Percentiles rank a stretch among this genome's conserved stretches.
phyloP scores from a whole-genome alignment of 2,797 vertebrate genomes.

The Furcifer pardalis region DNA sequence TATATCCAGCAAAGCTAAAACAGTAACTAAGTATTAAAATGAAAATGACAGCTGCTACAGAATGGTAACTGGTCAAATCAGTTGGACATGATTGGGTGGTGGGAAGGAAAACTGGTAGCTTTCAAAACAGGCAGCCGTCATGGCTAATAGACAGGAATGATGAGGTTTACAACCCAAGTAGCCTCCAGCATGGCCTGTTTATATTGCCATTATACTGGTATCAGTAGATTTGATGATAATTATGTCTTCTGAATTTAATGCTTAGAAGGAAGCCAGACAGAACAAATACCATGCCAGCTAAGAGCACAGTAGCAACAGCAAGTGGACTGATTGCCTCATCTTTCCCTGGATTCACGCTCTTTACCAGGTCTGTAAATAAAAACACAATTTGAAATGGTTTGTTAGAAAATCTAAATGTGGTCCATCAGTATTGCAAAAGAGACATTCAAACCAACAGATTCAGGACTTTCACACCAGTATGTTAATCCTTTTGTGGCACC shows the following conservation, averaged over 20 bases:
- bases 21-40: background rate
- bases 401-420: background rate
- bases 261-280: conserved; percentile 12
- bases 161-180: background rate
- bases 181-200: background rate
- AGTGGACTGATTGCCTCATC: background rate
- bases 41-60: background rate
- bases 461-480: background rate
- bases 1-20: background rate
- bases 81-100: background rate
- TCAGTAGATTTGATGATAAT: background rate
- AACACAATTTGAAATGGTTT: background rate
- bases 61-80: background rate
- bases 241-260: conserved; percentile 8
- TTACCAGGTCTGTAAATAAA: conserved; percentile 11
- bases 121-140: background rate
- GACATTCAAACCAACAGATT: background rate
- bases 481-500: too few relatives aligned
- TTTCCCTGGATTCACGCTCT: background rate
- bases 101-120: background rate
- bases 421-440: too few relatives aligned
- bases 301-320: background rate
- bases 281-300: conserved; percentile 10
- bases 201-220: background rate
- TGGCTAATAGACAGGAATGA: background rate